Evolutionary conservation across 2,113 vertebrate species (phyloP), one percentile per base, ranked within the genome.

Genomic region (Grus americana): DNA sequence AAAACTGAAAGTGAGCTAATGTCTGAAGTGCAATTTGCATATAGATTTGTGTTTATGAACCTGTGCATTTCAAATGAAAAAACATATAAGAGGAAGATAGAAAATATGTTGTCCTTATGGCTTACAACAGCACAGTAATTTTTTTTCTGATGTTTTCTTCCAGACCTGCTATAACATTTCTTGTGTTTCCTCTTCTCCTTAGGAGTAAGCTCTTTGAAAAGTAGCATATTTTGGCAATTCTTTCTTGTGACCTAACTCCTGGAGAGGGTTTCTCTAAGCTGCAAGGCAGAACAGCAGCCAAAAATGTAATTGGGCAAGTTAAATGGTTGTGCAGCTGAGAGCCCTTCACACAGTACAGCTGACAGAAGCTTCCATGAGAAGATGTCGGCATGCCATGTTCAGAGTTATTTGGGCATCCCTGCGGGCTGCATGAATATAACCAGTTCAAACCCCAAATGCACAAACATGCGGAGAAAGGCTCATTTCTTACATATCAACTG

Each of bases 291-390:
- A 73, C 19, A 76, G 61, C 61, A 89, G 92, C 86, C 95, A 93
- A 57, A 92, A 95, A 88, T 75, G 52, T 80, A 61, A 74, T 20
- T 66, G 68, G 59, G 59, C 38, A 47, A 78, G 58, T 88, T 71
- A 79, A 92, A 79, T 14, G 29, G 44, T 24, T 75, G 40, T 87
- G 79, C 93, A 86, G 83, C 96, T 93, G 92, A 88, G 66, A 88
- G 92, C 54, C 71, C 63, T 80, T 88, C 85, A n/a, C 40, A 29
- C 55, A 74, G 59, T 88, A 47, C 63, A 86, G 79, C 88, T 93
- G 93, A 83, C 36, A 50, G 91, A 67, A 90, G 61, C 72, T 73
- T 96, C 49, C 61, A 34, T 26, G 42, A 76, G 88, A 88, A 93
- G 65, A 58, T 32, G 27, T 7, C 11, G 2, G 30, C 26, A n/a